Conservation (phyloP, 2,113 vertebrate species). For the Dasyornis broadbenti region DNA sequence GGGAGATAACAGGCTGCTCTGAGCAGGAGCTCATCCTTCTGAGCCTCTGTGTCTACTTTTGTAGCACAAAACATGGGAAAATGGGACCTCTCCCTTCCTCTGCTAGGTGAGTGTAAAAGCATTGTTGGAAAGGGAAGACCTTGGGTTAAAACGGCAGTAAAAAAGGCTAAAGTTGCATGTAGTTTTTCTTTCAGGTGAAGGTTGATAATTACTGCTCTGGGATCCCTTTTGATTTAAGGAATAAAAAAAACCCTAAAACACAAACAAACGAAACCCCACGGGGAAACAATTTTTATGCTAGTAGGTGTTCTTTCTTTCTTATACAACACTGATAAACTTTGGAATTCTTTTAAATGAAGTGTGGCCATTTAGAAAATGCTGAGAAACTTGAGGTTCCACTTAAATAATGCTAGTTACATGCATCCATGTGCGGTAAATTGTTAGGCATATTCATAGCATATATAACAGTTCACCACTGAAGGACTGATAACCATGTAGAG, state of each 20-base stretch:
- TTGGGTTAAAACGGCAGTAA: not conserved
- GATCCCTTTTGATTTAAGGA: not conserved
- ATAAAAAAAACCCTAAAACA: not conserved
- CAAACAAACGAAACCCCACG: not conserved
- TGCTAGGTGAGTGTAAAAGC: not conserved
- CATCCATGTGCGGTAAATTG: not conserved
- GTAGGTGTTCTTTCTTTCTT: not conserved
- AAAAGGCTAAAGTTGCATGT: not conserved
- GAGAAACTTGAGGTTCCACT: not conserved
- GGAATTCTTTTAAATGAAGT: not conserved
- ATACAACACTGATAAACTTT: not conserved
- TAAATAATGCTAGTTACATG: not conserved
- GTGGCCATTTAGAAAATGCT: not conserved
- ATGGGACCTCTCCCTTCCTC: not conserved
- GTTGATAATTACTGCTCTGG: not conserved
- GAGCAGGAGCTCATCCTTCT: not conserved
- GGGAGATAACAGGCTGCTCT: not conserved
- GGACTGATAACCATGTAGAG: not conserved
- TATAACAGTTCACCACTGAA: not conserved
- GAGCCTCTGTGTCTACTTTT: not conserved
- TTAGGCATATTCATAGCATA: not conserved
- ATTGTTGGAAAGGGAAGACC: not conserved
- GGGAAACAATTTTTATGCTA: not conserved
- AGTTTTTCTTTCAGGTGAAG: not conserved
- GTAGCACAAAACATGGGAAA: not conserved